Conservation (phyloP, 2,797 vertebrate genomes). For the Enoplosus armatus region DNA sequence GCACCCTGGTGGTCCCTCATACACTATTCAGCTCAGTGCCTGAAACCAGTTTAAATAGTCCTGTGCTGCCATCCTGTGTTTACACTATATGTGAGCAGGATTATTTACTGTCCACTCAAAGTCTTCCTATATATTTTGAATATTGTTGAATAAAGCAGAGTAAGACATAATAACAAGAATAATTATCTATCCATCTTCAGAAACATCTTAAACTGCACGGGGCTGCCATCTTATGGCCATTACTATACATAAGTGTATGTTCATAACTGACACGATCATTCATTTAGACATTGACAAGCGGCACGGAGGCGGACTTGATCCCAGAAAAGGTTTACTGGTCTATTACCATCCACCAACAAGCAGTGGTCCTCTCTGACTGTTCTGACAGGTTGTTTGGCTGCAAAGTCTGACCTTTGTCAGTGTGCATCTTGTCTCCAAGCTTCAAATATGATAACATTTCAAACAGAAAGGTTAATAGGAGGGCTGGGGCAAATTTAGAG, state of each 20-base stretch:
- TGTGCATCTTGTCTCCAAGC: slow-evolving; percentile 54
- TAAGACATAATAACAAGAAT: background rate
- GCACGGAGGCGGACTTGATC: slow-evolving; percentile 15
- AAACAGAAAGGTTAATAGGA: slow-evolving; percentile 85
- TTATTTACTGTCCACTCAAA: background rate
- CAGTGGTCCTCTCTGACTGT: slow-evolving; percentile 42
- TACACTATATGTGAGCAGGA: background rate
- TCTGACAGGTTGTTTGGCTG: slow-evolving; percentile 71
- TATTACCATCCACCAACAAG: slow-evolving; percentile 28
- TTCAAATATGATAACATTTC: slow-evolving; percentile 79
- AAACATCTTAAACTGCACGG: background rate
- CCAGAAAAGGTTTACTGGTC: slow-evolving; percentile 45
- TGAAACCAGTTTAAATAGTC: slow-evolving; percentile 8
- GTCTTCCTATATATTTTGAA: background rate
- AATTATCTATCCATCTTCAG: background rate
- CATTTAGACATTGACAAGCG: slow-evolving; percentile 2
- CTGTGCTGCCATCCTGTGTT: slow-evolving; percentile 74
- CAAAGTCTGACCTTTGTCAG: slow-evolving; percentile 80
- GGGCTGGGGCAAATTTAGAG: slow-evolving; percentile 53
- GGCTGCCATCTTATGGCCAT: slow-evolving; percentile 35
- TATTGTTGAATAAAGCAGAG: background rate
- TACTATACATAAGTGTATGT: background rate
- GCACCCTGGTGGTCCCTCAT: slow-evolving; percentile 50
- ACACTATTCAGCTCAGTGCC: background rate
- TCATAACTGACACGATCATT: background rate